Base-by-base conservation (phyloP, 2,888 invertebrate genomes). In the Cephus pulcher region DNA sequence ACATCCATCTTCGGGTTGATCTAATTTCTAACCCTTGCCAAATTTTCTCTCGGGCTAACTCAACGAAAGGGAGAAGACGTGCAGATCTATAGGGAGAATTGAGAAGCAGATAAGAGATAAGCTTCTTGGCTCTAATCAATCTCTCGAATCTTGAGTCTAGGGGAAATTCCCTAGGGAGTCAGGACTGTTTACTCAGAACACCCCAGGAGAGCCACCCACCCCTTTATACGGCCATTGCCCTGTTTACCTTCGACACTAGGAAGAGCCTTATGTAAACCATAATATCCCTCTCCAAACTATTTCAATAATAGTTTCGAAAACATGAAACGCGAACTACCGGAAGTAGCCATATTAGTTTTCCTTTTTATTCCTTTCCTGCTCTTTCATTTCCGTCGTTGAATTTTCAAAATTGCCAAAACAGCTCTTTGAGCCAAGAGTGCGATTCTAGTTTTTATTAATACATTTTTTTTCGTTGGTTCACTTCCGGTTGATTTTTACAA, bases 261-360 rank as follows among this genome's bases (percentile, higher is more conserved):
- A 77, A 74, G 74, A 80, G 69, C 68, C 77, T 74, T 68, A 69
- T 56, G 40, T 74, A 71, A 73, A 76, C 70, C 73, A 80, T 74
- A 80, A 84, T 80, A 84, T 80, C 79, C 80, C 74, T 75, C 37
- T 69, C 40, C 70, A 83, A 86, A 86, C 83, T 87, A 87, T 86
- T 85, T 83, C 80, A 86, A 87, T 85, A 86, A 84, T 77, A 68
- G 30, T 37, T 56, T n/a, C 35, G 34, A 68, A 75, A 74, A 32
- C n/a, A 23, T 33, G 71, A 11, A 56, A 23, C 56, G 23, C 56
- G 56, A 23, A 23, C 56, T 2, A 56, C 56, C 74, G 37, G 37
- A 74, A 74, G 74, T 35, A 15, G 74, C 30, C 23, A n/a, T 37
- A 35, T 74, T 34, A 9, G 37, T 74, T 35, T 30, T 37, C 3